A percentile compares a stretch with the other conserved stretches of the same genome.
Evolutionary conservation across 1,140 invertebrate genomes (phyloP).

Genomic region (Pantala flavescens): DNA sequence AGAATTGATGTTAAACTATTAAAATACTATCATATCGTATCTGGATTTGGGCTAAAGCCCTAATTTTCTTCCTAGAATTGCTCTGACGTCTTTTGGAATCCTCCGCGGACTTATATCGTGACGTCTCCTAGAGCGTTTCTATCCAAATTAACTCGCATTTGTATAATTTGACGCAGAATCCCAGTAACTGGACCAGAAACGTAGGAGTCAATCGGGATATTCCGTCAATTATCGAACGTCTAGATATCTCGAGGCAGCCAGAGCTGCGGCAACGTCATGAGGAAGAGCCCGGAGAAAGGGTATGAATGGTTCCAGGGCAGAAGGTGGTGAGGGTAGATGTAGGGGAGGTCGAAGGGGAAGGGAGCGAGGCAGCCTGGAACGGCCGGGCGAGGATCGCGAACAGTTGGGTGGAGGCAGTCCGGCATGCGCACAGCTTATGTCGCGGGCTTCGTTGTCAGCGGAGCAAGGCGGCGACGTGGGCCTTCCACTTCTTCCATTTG

Average conservation of each 20-base stretch:
- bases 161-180: no score
- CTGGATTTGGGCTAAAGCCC: no score
- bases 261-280: background rate
- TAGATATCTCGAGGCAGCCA: background rate
- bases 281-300: background rate
- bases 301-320: background rate
- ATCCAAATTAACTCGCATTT: no score
- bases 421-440: conserved; percentile 7
- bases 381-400: conserved; percentile 4
- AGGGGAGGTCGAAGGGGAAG: background rate
- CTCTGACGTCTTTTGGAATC: no score
- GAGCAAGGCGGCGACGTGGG: background rate
- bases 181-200: no score
- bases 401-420: background rate
- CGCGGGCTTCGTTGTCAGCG: conserved; percentile 1
- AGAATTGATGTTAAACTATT: no score
- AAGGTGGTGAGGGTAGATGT: background rate
- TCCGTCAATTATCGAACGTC: background rate
- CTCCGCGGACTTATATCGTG: no score
- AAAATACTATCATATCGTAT: no score
- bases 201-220: no score
- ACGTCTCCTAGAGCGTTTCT: no score
- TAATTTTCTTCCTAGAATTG: no score
- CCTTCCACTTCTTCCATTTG: background rate
- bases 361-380: background rate